These are phyloP conservation scores for Tipula vernalis DNA, from an alignment of 2,888 invertebrate genomes.

Conservation along the genomic window DNA sequence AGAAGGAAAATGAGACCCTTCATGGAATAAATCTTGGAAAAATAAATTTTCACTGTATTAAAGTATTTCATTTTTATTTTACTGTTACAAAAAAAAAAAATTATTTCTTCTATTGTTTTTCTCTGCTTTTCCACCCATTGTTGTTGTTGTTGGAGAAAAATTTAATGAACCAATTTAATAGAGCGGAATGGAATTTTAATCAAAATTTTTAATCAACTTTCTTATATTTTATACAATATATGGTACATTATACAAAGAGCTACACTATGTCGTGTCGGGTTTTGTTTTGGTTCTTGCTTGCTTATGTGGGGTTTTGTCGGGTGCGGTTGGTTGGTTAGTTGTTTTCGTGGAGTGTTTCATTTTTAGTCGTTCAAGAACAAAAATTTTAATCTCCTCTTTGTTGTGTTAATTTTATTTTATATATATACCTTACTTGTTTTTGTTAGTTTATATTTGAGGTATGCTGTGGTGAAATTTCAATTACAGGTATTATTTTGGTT, in stretches of 20 bases:
- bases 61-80: not conserved
- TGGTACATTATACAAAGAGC: not conserved
- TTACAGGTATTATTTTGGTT: not conserved
- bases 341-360: not conserved
- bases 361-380: not conserved
- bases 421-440: not conserved
- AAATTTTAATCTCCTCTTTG: not conserved
- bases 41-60: not conserved
- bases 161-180: not conserved
- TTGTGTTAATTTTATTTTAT: not conserved
- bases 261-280: not conserved
- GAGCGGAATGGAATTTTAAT: constrained; percentile 4
- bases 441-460: not conserved
- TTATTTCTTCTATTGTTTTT: not conserved
- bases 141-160: not conserved
- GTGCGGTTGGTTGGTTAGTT: not conserved
- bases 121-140: not conserved
- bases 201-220: constrained; percentile 4
- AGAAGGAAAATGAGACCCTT: not conserved
- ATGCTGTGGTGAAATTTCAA: not conserved
- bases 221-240: not conserved
- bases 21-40: not conserved
- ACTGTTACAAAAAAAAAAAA: not conserved
- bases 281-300: not conserved
- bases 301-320: not conserved